Base-by-base conservation (phyloP, 2,888 invertebrate genomes). In the Metacarcinus magister region DNA sequence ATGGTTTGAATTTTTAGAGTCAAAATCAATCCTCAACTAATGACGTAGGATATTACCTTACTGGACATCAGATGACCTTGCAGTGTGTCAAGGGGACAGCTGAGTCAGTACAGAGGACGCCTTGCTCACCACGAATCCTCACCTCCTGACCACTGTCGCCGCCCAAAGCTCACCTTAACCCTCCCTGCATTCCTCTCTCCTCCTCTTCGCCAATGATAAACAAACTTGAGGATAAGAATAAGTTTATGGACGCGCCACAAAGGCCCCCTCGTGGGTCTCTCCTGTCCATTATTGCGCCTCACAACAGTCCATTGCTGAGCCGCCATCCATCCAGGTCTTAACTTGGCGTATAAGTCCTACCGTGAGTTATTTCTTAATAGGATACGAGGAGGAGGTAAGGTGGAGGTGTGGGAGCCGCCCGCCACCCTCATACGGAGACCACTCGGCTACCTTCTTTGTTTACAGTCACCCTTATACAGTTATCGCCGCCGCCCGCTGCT, bases 401-500 rank as follows among this genome's bases (percentile, higher is more conserved):
- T 32, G 92, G 32, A 48, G 46, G 92, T 44, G 32, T n/a, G 92
- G 46, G 46, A 48, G 54, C 19, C 54, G 54, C 32, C 92, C 28
- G 48, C n/a, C 5, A 48, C 23, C 92, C 28, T 54, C 16, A 32
- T 54, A 48, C 32, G 92, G 46, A 44, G 10, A 10, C 54, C 4
- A 23, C 44, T 8, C 4, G n/a, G 92, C 92, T 92, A 92, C 92
- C 92, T 92, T 48, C 92, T 92, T 92, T 92, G 92, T 92, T 92
- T 92, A 92, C 32, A 5, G 54, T 28, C 48, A 16, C 32, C 92
- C 48, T 92, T 48, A n/a, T n/a, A 92, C 28, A 48, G n/a, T 48
- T 48, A 44, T 48, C 54, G 46, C n/a, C 92, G 32, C 92, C 44
- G 16, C 92, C 48, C 28, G 28, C 48, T 92, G 48, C 16, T 54